These are phyloP conservation scores for Atrina japonica DNA, from an alignment of 2,888 invertebrate genomes.

Conservation along the genomic window DNA sequence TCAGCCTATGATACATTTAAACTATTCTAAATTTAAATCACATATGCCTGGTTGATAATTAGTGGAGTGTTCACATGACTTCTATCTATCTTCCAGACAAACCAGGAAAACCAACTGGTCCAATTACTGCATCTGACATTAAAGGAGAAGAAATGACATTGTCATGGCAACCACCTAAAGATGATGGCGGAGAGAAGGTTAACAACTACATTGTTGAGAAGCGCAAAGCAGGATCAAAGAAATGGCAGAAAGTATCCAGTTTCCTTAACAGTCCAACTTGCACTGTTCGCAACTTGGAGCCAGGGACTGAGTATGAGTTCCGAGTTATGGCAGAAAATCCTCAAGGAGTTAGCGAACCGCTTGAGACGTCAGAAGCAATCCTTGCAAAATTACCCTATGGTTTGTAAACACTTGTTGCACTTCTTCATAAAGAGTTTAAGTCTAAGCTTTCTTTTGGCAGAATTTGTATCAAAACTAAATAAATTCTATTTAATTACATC, in stretches of 20 bases:
- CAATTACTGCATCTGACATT: constrained; percentile 94
- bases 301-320: constrained; percentile 98
- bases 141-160: constrained; percentile 96
- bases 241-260: constrained; percentile 84
- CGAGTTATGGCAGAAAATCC: constrained; percentile 98
- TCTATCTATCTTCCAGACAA: constrained; percentile 84
- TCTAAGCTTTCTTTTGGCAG: too few species aligned
- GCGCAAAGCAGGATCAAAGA: constrained; percentile 84
- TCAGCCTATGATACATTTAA: too few species aligned
- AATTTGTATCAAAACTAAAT: too few species aligned
- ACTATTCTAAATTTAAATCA: too few species aligned
- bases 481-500: too few species aligned
- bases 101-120: constrained; percentile 93
- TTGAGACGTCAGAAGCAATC: constrained; percentile 93
- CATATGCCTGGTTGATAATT: too few species aligned
- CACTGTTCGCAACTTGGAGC: constrained; percentile 89
- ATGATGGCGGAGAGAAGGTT: constrained; percentile 96
- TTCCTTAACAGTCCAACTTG: constrained; percentile 84
- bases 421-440: too few species aligned
- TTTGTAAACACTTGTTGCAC: too few species aligned
- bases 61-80: too few species aligned
- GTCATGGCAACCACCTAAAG: constrained; percentile 97
- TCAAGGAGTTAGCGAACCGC: constrained; percentile 97
- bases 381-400: constrained; percentile 98
- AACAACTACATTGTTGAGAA: constrained; percentile 98